phyloP scores from a whole-genome alignment of 2,113 vertebrate genomes.

The Tichodroma muraria region DNA sequence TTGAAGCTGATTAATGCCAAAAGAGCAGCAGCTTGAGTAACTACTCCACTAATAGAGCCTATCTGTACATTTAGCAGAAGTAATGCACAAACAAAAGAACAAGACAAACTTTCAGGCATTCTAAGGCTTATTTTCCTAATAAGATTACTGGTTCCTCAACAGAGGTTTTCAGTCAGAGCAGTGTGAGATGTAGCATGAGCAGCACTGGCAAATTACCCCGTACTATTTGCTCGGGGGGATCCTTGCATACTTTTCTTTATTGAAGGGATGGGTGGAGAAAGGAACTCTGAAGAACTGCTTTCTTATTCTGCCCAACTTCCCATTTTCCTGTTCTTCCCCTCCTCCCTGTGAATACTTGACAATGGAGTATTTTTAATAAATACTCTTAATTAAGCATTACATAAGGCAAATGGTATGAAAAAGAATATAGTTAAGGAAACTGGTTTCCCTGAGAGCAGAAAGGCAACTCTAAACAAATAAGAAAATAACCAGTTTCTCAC shows the following conservation, averaged over 20 bases:
- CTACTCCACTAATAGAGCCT: background rate
- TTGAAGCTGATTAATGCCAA: background rate
- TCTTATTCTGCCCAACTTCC: constrained; percentile 34
- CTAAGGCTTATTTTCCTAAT: background rate
- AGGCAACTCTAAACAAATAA: background rate
- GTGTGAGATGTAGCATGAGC: background rate
- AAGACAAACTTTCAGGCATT: background rate
- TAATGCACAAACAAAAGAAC: background rate
- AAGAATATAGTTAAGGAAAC: background rate
- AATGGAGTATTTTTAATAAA: constrained; percentile 20
- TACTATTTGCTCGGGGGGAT: background rate
- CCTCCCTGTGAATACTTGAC: constrained; percentile 27
- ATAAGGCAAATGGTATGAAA: background rate
- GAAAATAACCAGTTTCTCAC: background rate
- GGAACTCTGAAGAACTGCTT: constrained; percentile 18
- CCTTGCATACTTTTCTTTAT: constrained; percentile 35
- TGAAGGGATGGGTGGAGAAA: constrained; percentile 34
- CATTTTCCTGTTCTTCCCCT: constrained; percentile 41
- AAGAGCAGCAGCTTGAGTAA: background rate
- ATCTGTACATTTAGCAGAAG: background rate
- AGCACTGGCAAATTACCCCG: background rate
- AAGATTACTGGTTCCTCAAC: background rate
- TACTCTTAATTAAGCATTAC: constrained; percentile 25
- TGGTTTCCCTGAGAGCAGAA: background rate
- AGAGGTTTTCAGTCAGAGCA: background rate